A percentile compares a stretch with the other conserved stretches of the same genome.
These are phyloP conservation scores for Ceryle rudis DNA, from an alignment of 2,797 vertebrate genomes.

Conservation along the genomic window DNA sequence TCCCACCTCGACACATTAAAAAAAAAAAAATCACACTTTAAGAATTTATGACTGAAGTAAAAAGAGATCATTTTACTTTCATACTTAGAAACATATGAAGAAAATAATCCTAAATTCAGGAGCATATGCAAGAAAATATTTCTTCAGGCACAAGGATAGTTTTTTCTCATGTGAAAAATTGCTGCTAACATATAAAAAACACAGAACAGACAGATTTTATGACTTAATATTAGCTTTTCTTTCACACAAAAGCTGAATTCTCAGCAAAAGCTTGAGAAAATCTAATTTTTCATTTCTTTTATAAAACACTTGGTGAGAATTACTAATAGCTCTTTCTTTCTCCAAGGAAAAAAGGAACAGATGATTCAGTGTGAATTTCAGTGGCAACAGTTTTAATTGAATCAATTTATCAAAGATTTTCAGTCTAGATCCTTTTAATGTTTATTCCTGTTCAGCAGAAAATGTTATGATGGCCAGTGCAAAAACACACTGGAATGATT, in stretches of 20 bases:
- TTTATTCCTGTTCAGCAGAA: slow-evolving; percentile 12
- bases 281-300: slow-evolving; percentile 8
- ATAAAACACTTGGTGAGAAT: neutral
- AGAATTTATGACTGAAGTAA: neutral
- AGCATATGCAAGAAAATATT: neutral
- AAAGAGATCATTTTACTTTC: neutral
- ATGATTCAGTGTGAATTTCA: neutral
- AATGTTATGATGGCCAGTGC: neutral
- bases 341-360: neutral
- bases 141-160: neutral
- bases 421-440: neutral
- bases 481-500: neutral
- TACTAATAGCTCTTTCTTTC: neutral
- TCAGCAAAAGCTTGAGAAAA: neutral
- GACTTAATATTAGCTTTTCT: neutral
- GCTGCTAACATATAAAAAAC: neutral
- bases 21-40: neutral
- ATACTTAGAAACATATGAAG: neutral
- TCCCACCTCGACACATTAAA: neutral
- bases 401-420: slow-evolving; percentile 43
- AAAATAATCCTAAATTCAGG: neutral
- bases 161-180: slow-evolving; percentile 8
- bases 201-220: neutral
- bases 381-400: slow-evolving; percentile 15
- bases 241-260: neutral